Evolutionary conservation across 2,797 vertebrate species (phyloP).

Genomic region (Cheirogaleus major): DNA sequence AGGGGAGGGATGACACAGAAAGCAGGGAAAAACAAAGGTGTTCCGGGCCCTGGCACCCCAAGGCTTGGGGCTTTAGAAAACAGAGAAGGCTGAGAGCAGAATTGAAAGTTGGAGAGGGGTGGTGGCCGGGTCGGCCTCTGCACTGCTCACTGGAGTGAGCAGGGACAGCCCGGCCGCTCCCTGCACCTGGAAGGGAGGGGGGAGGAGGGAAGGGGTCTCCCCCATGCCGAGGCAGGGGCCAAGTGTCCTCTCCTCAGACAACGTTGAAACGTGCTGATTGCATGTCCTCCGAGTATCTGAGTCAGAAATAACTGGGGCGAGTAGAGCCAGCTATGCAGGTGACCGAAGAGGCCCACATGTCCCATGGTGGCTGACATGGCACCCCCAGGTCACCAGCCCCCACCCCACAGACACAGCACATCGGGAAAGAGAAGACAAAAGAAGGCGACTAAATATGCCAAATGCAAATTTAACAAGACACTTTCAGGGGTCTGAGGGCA

Average conservation of each 20-base stretch:
- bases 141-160: not conserved
- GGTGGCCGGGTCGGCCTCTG: accelerated
- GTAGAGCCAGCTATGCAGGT: not conserved
- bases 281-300: not conserved
- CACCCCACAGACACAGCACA: too few species aligned
- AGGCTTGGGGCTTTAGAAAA: not conserved
- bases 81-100: not conserved
- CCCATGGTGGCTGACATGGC: not conserved
- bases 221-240: not conserved
- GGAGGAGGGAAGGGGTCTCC: not conserved
- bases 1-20: not conserved
- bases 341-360: accelerated
- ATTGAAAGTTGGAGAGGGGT: not conserved
- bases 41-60: not conserved
- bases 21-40: not conserved
- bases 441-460: not conserved
- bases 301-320: not conserved
- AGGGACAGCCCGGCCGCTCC: not conserved
- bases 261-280: not conserved
- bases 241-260: not conserved
- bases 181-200: not conserved
- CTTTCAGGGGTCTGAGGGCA: not conserved
- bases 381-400: too few species aligned
- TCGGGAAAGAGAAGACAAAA: not conserved
- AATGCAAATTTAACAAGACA: not conserved